Base-by-base conservation (phyloP, 2,888 invertebrate species). In the Diplazon laetatorius region DNA sequence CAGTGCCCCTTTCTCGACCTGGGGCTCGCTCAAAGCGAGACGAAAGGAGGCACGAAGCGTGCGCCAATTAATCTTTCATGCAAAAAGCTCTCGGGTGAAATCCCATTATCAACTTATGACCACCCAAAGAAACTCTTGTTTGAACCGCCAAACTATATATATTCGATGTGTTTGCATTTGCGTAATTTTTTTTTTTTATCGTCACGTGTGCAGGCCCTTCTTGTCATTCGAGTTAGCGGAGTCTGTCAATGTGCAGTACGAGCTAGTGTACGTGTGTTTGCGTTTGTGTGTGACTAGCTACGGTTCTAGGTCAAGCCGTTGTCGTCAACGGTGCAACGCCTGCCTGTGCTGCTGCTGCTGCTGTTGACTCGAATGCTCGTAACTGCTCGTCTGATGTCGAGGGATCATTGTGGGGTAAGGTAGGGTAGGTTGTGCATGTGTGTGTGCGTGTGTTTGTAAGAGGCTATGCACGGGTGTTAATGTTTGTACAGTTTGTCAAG, bases 341-440 rank as follows among this genome's bases (percentile, higher is more conserved):
- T 48, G 44, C n/a, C n/a, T n/a, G n/a, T n/a, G n/a, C 37, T 66
- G 59, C 71, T 76, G 44, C 30, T 6, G 30, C 30, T 30, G 30
- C 37, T 66, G 59, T 66, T 76, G 76, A 72, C 76, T 71, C 76
- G 39, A 71, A 71, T 76, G 66, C 68, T 62, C 66, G 57, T 16
- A 71, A 35, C 60, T 65, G 66, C 71, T 76, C 65, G 76, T 72
- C 71, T 72, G 62, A 76, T 25, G 65, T 59, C 70, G 50, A 50
- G 59, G 70, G 59, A 70, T 55, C 66, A 71, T 50, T 46, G 55
- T 46, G 66, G 76, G 66, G 71, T 76, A 71, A 72, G 71, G n/a
- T n/a, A n/a, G n/a, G n/a, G n/a, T n/a, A n/a, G 71, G 10, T 66
- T 2, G 5, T 22, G 14, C 12, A 10, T 42, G 6, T 30, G 52